These are phyloP conservation scores for Hycleus phaleratus DNA, from an alignment of 1,140 invertebrate genomes.

Conservation along the genomic window DNA sequence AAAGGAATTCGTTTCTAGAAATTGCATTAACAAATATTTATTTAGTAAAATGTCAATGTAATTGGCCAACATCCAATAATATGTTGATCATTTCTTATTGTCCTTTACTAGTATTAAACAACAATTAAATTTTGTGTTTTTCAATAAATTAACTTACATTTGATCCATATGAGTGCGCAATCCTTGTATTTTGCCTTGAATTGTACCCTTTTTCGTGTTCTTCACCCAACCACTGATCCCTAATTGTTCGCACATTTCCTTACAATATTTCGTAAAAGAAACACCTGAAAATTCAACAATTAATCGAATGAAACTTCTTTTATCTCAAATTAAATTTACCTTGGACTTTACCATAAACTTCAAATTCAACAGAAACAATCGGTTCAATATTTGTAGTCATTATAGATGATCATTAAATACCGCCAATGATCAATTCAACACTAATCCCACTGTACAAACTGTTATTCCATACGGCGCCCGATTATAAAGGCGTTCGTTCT, in stretches of 20 bases:
- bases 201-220: conserved; percentile 77
- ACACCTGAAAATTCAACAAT: conserved; percentile 51
- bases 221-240: conserved; percentile 84
- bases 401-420: too few species aligned
- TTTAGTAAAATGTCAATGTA: conserved; percentile 12
- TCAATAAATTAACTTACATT: conserved; percentile 58
- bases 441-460: too few species aligned
- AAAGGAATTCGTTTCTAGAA: conserved; percentile 4
- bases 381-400: conserved; percentile 35
- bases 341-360: conserved; percentile 83
- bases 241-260: conserved; percentile 63
- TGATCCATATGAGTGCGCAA: conserved; percentile 67
- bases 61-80: conserved; percentile 6
- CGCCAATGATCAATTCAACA: too few species aligned
- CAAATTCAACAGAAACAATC: conserved; percentile 75
- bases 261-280: conserved; percentile 81
- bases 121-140: not conserved
- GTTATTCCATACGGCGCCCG: not conserved
- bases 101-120: conserved; percentile 1
- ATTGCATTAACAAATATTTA: conserved; percentile 1
- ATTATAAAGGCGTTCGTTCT: conserved; percentile 7
- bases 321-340: conserved; percentile 48
- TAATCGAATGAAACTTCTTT: not conserved
- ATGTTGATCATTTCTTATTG: not conserved
- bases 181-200: conserved; percentile 81